Percentiles rank a stretch among this genome's conserved stretches.
Conservation (phyloP, 2,113 vertebrate genomes). For the Cyprinodon tularosa region DNA sequence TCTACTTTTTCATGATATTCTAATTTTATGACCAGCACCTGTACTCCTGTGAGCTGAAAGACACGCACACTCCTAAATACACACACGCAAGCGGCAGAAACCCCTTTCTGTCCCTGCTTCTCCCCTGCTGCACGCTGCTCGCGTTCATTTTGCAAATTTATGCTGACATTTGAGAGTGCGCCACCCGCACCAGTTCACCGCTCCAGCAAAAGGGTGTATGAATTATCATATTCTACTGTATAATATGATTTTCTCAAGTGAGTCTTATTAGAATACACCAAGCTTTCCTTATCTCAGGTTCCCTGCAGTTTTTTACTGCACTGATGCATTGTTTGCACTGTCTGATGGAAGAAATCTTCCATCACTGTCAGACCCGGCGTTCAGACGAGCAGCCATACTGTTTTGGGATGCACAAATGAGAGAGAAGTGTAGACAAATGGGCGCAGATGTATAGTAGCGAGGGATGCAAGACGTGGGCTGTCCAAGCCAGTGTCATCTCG, state of each 20-base stretch:
- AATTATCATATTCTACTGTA: conserved; percentile 81
- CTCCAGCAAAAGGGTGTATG: conserved; percentile 76
- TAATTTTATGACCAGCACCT: too few relatives aligned
- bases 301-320: conserved; percentile 42
- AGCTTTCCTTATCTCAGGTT: conserved; percentile 50
- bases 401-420: conserved; percentile 60
- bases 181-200: conserved; percentile 77
- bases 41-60: conserved; percentile 42
- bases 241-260: conserved; percentile 81
- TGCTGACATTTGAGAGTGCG: conserved; percentile 83
- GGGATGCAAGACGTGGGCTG: conserved; percentile 57
- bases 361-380: conserved; percentile 45
- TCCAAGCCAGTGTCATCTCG: conserved; percentile 63
- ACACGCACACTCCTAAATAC: conserved; percentile 12
- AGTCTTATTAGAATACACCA: conserved; percentile 71
- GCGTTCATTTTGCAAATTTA: conserved; percentile 85
- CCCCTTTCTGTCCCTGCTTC: conserved; percentile 70
- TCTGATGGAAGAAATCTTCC: conserved; percentile 61
- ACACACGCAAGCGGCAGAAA: conserved; percentile 48
- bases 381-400: conserved; percentile 41
- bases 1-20: too few relatives aligned
- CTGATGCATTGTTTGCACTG: conserved; percentile 63
- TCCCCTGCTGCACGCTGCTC: conserved; percentile 74
- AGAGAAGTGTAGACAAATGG: conserved; percentile 43
- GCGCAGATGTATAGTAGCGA: conserved; percentile 40